Conservation (phyloP, 2,888 invertebrate genomes). For the Phragmatobia fuliginosa region DNA sequence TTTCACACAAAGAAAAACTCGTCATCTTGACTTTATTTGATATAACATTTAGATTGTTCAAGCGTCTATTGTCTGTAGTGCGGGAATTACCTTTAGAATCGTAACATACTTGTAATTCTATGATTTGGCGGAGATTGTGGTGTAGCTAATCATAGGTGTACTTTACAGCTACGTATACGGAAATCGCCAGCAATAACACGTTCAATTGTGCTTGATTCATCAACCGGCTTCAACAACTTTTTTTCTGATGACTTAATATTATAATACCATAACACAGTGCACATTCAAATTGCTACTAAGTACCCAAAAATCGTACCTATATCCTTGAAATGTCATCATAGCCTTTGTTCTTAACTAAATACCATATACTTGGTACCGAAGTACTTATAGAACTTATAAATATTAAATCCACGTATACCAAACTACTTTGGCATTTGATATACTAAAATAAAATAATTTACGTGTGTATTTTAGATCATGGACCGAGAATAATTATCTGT, state of each 20-base stretch:
- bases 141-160: background rate
- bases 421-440: slow-evolving; percentile 6
- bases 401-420: slow-evolving; percentile 5
- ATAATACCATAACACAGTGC: background rate
- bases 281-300: slow-evolving; percentile 14
- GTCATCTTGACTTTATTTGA: background rate
- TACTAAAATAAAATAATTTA: background rate
- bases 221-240: background rate
- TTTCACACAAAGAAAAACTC: too few relatives aligned
- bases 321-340: slow-evolving; percentile 7
- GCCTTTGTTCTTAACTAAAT: slow-evolving; percentile 7
- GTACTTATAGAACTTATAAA: slow-evolving; percentile 10
- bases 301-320: background rate
- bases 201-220: slow-evolving; percentile 8
- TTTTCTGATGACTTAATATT: slow-evolving; percentile 35
- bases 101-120: background rate
- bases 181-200: slow-evolving; percentile 2
- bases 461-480: background rate
- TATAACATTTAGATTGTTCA: background rate
- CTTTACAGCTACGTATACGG: slow-evolving; percentile 5
- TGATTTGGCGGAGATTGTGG: background rate
- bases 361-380: background rate
- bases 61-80: background rate
- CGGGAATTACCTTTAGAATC: background rate
- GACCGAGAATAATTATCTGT: too few relatives aligned